A percentile compares a stretch with the other conserved stretches of the same genome.
Conservation (phyloP, 2,797 vertebrate genomes). For the Anas bernieri region DNA sequence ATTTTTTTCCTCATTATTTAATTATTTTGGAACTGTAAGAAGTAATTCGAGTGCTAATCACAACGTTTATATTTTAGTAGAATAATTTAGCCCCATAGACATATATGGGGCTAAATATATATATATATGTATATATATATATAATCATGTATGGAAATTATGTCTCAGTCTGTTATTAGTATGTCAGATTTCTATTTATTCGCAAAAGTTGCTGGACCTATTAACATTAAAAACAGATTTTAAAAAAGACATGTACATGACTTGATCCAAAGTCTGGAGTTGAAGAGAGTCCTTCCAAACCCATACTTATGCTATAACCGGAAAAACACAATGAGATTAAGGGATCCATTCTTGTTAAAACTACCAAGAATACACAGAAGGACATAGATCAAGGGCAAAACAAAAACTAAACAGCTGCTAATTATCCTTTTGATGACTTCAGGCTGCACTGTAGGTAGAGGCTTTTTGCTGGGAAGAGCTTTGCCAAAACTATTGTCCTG, state of each 20-base stretch:
- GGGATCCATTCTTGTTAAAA: neutral
- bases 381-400: neutral
- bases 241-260: neutral
- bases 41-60: neutral
- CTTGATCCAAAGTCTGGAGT: neutral
- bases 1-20: conserved; percentile 38
- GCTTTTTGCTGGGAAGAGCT: neutral
- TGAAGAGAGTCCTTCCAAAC: neutral
- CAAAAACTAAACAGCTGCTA: neutral
- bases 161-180: neutral
- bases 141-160: neutral
- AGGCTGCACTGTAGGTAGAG: neutral
- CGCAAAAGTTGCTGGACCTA: neutral
- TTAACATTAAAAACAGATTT: neutral
- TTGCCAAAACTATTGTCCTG: neutral
- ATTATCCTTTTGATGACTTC: neutral
- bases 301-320: neutral
- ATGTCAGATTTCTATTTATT: neutral
- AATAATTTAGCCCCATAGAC: neutral
- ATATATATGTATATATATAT: no score
- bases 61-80: conserved; percentile 18
- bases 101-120: no score
- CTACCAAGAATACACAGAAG: neutral
- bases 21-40: conserved; percentile 52
- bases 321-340: neutral